Percentiles rank a stretch among this genome's conserved stretches.
phyloP scores from a whole-genome alignment of 2,113 vertebrate genomes.

The Rhizomys pruinosus region DNA sequence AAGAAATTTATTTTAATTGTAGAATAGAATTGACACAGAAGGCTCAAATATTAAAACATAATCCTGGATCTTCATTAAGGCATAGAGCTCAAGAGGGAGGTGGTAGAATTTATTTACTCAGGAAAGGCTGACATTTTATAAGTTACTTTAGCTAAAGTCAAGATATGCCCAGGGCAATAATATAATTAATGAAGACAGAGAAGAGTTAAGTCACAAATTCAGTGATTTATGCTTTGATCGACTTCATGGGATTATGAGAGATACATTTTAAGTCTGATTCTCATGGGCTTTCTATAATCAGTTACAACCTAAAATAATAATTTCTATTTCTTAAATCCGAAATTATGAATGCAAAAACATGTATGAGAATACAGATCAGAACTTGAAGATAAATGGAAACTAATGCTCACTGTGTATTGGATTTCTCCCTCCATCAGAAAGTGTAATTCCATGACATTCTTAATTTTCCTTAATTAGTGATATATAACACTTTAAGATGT shows the following conservation, averaged over 20 bases:
- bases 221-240: slow-evolving; percentile 66
- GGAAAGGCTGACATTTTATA: slow-evolving; percentile 40
- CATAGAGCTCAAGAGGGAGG: slow-evolving; percentile 16
- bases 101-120: slow-evolving; percentile 51
- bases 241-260: slow-evolving; percentile 55
- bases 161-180: slow-evolving; percentile 33
- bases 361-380: slow-evolving; percentile 75
- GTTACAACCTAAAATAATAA: slow-evolving; percentile 68
- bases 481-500: slow-evolving; percentile 73
- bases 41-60: slow-evolving; percentile 38
- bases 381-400: slow-evolving; percentile 66
- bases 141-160: slow-evolving; percentile 15
- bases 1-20: slow-evolving; percentile 55
- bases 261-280: slow-evolving; percentile 63
- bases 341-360: slow-evolving; percentile 67
- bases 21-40: slow-evolving; percentile 56
- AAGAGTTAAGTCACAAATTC: slow-evolving; percentile 56
- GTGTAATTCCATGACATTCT: slow-evolving; percentile 66
- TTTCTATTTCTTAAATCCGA: slow-evolving; percentile 72
- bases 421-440: slow-evolving; percentile 74
- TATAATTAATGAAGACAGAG: slow-evolving; percentile 57
- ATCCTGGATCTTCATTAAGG: slow-evolving; percentile 56
- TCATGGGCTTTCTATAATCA: slow-evolving; percentile 63
- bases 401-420: slow-evolving; percentile 67
- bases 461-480: slow-evolving; percentile 76